Base-by-base conservation (phyloP, 2,888 invertebrate species). In the Penaeus monodon region DNA sequence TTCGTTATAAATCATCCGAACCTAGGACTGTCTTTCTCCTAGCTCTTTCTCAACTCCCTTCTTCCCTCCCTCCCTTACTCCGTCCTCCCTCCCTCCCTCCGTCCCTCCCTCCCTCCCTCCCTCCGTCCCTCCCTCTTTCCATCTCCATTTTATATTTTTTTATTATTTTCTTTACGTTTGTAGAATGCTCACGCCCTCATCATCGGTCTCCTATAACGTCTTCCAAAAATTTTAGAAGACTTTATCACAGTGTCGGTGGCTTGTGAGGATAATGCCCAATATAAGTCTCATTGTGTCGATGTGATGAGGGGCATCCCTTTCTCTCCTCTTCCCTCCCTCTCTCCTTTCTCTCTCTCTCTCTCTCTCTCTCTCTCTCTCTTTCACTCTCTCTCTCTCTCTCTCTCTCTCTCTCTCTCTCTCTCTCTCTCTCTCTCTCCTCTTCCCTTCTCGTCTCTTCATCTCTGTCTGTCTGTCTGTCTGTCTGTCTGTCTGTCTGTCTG, bases 81-180 rank as follows among this genome's bases (percentile, higher is more conserved):
- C 7, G 1, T 33, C 33, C 17, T 27, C 38, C 73, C 17, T 22
- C 73, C 38, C 10, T 17, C 33, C 22, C 29, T 33, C 22, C 29
- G 20, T 73, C 29, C 29, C 22, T 33, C 38, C 29, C 1, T 12
- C 38, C 20, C 7, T 8, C 6, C 20, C 17, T 0, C 29, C 1
- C 33, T 38, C 38, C 27, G 22, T 29, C 22, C 79, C n/a, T 29
- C 29, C 29, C 80, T 24, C 44, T n/a, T 29, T 29, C 65, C 65
- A 24, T n/a, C 20, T 38, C 65, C 27, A 38, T 57, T 38, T 27
- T 24, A 17, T n/a, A 44, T 33, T 38, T 33, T 38, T 33, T 44
- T 80, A 12, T 80, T 64, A 17, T 24, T 49, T 27, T 64, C 79
- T 80, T n/a, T 66, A 66, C 29, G 64, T 65, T 24, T 33, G n/a